These are phyloP conservation scores for Tetrapedia diversipes DNA, from an alignment of 2,888 invertebrate species.

Conservation along the genomic window DNA sequence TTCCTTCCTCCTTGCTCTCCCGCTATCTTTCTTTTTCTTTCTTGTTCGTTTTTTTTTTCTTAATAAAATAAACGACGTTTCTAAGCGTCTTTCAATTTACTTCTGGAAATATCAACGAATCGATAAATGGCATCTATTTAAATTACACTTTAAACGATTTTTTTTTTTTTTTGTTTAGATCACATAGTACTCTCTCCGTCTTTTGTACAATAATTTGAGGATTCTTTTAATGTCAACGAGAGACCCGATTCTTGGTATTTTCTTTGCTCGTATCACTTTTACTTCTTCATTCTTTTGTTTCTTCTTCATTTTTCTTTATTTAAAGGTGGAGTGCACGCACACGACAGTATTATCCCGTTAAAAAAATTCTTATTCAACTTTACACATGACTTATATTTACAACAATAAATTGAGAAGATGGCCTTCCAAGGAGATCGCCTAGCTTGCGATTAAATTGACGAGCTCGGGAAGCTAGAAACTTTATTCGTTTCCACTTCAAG, in stretches of 20 bases:
- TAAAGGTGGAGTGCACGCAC: conserved; percentile 76
- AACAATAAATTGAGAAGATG: conserved; percentile 75
- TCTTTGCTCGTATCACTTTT: conserved; percentile 73
- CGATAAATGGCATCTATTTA: conserved; percentile 57
- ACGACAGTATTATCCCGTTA: conserved; percentile 81
- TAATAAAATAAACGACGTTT: conserved; percentile 56
- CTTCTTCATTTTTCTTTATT: conserved; percentile 55
- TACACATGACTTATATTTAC: conserved; percentile 78
- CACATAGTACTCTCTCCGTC: conserved; percentile 51
- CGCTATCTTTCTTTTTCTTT: background rate
- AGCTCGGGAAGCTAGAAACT: conserved; percentile 31
- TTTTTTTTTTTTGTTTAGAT: no score
- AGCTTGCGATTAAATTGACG: conserved; percentile 61
- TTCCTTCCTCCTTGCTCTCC: background rate
- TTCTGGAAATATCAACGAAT: conserved; percentile 54
- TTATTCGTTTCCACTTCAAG: conserved; percentile 7
- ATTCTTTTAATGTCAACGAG: conserved; percentile 58
- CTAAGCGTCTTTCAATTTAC: conserved; percentile 38
- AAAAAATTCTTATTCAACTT: conserved; percentile 76
- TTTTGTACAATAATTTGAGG: conserved; percentile 54
- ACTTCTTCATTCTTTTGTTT: conserved; percentile 36
- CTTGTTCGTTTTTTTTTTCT: conserved; percentile 26
- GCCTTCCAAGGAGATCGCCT: conserved; percentile 75
- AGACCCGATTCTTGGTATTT: conserved; percentile 67
- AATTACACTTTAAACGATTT: conserved; percentile 55